Evolutionary conservation across 92 coral and sea anemone genomes (phyloP).

Genomic region (Porites divaricata): DNA sequence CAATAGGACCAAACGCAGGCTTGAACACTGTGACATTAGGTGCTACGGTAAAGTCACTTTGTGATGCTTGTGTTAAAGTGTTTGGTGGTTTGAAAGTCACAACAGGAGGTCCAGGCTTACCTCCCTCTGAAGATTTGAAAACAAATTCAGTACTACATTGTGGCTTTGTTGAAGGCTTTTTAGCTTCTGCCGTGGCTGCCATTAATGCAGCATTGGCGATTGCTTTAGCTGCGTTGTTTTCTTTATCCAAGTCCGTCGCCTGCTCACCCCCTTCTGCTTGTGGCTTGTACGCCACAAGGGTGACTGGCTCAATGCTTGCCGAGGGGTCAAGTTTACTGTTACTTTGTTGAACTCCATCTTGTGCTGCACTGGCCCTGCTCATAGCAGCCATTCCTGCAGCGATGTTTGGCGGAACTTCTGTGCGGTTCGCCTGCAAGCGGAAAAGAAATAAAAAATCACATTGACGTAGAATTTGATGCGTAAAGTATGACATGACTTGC

Average conservation of each 20-base stretch:
- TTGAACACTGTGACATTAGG: conserved; percentile 68
- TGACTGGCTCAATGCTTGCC: conserved; percentile 80
- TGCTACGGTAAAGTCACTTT: conserved; percentile 26
- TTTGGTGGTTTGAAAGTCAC: conserved; percentile 52
- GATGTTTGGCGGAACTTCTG: conserved; percentile 42
- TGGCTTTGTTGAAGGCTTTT: conserved; percentile 59
- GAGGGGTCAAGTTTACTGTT: conserved; percentile 68
- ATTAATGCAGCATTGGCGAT: conserved; percentile 83
- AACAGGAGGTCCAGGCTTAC: conserved; percentile 67
- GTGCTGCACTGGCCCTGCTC: conserved; percentile 58
- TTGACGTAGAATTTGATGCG: too few relatives aligned
- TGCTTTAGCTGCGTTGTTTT: conserved; percentile 53
- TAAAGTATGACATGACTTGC: too few relatives aligned
- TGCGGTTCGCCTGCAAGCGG: neutral
- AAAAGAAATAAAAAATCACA: neutral
- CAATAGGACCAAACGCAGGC: conserved; percentile 42
- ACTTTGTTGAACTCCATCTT: conserved; percentile 9
- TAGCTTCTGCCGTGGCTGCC: conserved; percentile 71
- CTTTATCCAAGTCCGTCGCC: conserved; percentile 33
- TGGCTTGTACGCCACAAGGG: conserved; percentile 74
- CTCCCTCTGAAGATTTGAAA: conserved; percentile 43
- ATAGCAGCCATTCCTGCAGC: conserved; percentile 85
- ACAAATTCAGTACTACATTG: conserved; percentile 64
- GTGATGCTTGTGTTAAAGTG: conserved; percentile 17
- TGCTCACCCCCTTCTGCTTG: conserved; percentile 13